Evolutionary conservation across 2,888 invertebrate genomes (phyloP).

Genomic region (Brachyptera risi): DNA sequence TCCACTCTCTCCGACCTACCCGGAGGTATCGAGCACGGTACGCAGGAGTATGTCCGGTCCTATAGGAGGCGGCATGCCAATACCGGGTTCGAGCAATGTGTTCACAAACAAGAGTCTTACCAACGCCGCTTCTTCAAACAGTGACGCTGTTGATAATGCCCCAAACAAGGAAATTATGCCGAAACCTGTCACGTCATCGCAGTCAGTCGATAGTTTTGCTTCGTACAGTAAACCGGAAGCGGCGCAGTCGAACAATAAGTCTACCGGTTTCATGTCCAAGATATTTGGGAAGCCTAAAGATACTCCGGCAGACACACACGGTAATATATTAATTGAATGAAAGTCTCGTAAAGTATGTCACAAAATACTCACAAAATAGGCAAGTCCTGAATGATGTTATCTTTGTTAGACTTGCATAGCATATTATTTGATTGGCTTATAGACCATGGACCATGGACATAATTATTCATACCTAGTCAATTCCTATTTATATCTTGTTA

Average conservation of each 20-base stretch:
- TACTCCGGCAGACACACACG: conserved; percentile 24
- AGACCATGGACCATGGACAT: too few species aligned
- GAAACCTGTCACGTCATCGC: not conserved
- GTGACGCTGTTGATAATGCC: not conserved
- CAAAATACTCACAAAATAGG: too few species aligned
- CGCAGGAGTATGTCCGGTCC: conserved; percentile 32
- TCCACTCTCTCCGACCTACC: conserved; percentile 45
- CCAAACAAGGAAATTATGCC: not conserved
- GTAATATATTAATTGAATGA: too few species aligned
- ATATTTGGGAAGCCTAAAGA: conserved; percentile 34
- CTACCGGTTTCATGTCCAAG: conserved; percentile 34
- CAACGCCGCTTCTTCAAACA: not conserved
- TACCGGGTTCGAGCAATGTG: conserved; percentile 3
- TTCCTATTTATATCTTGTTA: too few species aligned
- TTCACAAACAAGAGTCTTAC: too few species aligned
- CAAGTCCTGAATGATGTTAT: too few species aligned
- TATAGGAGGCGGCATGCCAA: conserved; percentile 13
- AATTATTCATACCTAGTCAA: too few species aligned
- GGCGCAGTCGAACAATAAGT: not conserved
- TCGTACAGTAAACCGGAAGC: not conserved
- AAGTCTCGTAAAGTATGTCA: too few species aligned
- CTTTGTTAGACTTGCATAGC: too few species aligned
- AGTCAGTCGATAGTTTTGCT: not conserved
- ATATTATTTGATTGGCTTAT: too few species aligned
- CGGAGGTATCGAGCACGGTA: conserved; percentile 25